phyloP scores from a whole-genome alignment of 2,888 invertebrate species.

The Chrysopilus asiliformis region DNA sequence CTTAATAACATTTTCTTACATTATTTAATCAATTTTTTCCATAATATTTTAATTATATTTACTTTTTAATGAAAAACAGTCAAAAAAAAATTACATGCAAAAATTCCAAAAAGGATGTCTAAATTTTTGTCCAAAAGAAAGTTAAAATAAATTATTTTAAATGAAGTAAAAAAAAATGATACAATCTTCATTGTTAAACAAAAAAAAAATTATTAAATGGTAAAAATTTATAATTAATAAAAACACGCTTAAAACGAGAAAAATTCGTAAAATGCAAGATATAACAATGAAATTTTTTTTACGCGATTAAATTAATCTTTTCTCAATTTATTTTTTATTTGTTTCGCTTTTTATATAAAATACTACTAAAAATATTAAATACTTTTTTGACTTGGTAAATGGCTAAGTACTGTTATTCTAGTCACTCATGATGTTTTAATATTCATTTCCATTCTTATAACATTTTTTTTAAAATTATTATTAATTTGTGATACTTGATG shows the following conservation, averaged over 20 bases:
- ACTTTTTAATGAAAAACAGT: too few species aligned
- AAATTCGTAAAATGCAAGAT: not conserved
- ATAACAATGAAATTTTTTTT: not conserved
- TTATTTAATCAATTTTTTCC: too few species aligned
- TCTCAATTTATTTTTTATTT: not conserved
- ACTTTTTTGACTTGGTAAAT: slow-evolving; percentile 11
- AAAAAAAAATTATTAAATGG: not conserved
- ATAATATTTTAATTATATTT: too few species aligned
- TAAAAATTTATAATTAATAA: not conserved
- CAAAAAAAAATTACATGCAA: too few species aligned
- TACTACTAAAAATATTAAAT: slow-evolving; percentile 7
- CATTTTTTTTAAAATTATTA: not conserved
- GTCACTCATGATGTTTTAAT: not conserved
- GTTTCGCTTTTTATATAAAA: slow-evolving; percentile 2
- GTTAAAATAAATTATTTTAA: too few species aligned
- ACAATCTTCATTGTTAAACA: too few species aligned
- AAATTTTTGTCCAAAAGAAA: too few species aligned
- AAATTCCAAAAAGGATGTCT: too few species aligned
- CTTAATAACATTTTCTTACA: too few species aligned
- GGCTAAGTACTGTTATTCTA: slow-evolving; percentile 8
- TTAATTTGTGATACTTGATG: not conserved
- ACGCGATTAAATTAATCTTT: not conserved
- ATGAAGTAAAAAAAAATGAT: not conserved
- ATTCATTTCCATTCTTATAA: slow-evolving; percentile 2
- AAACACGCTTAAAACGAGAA: not conserved